These are phyloP conservation scores for Xiphorhynchus erythropygius DNA, from an alignment of 2,797 vertebrate species.

Conservation along the genomic window DNA sequence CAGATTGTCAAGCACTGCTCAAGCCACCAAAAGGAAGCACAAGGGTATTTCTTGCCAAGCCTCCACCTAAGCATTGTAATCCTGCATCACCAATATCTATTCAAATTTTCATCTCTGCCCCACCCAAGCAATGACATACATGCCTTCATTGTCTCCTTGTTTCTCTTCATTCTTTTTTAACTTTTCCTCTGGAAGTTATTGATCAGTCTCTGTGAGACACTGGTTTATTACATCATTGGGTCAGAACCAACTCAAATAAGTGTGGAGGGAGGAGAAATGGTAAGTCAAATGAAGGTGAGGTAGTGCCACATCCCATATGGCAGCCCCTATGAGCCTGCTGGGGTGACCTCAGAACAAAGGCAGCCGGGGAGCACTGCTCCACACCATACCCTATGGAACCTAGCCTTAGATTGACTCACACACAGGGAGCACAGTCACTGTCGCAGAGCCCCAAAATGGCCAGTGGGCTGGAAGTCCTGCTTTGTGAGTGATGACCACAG, in stretches of 20 bases:
- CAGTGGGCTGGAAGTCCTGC: background rate
- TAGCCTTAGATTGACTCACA: background rate
- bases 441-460: background rate
- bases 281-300: background rate
- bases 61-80: background rate
- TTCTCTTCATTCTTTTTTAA: background rate
- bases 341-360: background rate
- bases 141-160: background rate
- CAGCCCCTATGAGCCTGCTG: background rate
- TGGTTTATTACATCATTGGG: background rate
- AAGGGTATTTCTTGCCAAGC: background rate
- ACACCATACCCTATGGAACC: too few species aligned
- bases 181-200: background rate
- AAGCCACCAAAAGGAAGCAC: background rate
- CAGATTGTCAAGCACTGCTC: background rate
- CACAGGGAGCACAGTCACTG: background rate
- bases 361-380: too few species aligned
- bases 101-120: background rate
- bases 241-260: background rate
- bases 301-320: background rate
- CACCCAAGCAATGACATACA: background rate
- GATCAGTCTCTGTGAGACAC: background rate
- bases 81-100: background rate
- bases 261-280: background rate
- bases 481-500: background rate